Percentiles rank a stretch among this genome's conserved stretches.
These are phyloP conservation scores for Perccottus glenii DNA, from an alignment of 2,113 vertebrate species.

Conservation along the genomic window DNA sequence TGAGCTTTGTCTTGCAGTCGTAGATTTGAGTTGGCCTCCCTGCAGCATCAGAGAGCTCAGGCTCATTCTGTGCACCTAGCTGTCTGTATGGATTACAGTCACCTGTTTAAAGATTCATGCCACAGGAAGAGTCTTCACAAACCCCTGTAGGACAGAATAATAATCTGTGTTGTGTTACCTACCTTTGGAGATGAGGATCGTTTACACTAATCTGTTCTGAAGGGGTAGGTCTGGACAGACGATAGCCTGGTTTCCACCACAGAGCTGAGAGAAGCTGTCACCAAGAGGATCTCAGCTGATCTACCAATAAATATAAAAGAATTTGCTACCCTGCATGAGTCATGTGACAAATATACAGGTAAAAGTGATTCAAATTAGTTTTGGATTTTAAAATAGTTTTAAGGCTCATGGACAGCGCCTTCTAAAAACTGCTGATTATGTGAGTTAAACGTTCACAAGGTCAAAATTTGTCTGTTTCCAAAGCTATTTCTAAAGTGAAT, in stretches of 20 bases:
- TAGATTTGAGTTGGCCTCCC: constrained; percentile 22
- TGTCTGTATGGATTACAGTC: constrained; percentile 72
- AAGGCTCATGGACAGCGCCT: background rate
- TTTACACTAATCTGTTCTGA: constrained; percentile 68
- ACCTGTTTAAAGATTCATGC: constrained; percentile 76
- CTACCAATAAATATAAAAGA: constrained; percentile 1
- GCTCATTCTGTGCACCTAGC: constrained; percentile 49
- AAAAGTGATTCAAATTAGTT: too few relatives aligned
- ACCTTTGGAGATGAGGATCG: constrained; percentile 60
- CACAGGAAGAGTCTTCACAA: constrained; percentile 74
- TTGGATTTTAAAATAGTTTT: too few relatives aligned
- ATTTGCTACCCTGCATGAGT: background rate
- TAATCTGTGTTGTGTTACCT: constrained; percentile 80
- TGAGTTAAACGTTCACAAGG: background rate
- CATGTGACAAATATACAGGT: too few relatives aligned
- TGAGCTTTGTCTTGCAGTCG: constrained; percentile 40
- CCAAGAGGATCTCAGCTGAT: constrained; percentile 39
- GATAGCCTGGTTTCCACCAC: constrained; percentile 58
- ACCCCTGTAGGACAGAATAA: constrained; percentile 70
- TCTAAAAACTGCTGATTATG: background rate
- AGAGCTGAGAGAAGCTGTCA: constrained; percentile 24
- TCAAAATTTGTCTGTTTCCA: background rate
- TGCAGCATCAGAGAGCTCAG: constrained; percentile 43
- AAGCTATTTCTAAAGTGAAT: background rate
- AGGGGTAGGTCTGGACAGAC: constrained; percentile 48